A percentile compares a stretch with the other conserved stretches of the same genome.
phyloP scores from a whole-genome alignment of 1,140 invertebrate species.

The Spodoptera litura region DNA sequence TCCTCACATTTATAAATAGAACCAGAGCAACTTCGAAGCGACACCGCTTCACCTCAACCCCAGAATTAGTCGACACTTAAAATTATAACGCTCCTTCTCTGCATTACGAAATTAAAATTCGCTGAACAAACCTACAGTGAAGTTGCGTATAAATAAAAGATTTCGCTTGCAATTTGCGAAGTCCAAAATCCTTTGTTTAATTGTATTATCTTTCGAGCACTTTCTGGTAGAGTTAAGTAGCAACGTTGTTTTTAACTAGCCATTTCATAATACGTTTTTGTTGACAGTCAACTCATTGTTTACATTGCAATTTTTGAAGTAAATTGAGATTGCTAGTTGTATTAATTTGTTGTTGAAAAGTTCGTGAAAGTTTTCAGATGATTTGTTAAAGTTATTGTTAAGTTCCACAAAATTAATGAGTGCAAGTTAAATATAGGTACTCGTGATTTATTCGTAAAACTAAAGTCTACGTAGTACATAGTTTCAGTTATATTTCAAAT shows the following conservation, averaged over 20 bases:
- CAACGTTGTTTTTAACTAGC: conserved; percentile 60
- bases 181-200: conserved; percentile 70
- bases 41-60: not conserved
- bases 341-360: not conserved
- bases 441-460: too few species aligned
- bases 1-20: not conserved
- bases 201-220: conserved; percentile 64
- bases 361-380: not conserved
- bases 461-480: too few species aligned
- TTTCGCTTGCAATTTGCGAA: conserved; percentile 67
- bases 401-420: too few species aligned
- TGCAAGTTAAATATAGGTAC: too few species aligned
- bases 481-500: too few species aligned
- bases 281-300: conserved; percentile 18
- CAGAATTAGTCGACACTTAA: conserved; percentile 52
- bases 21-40: not conserved
- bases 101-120: conserved; percentile 75
- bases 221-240: conserved; percentile 57
- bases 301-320: conserved; percentile 21
- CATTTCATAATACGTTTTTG: conserved; percentile 51
- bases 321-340: not conserved
- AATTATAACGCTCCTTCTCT: conserved; percentile 59
- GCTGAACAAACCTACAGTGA: conserved; percentile 58
- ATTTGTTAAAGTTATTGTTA: not conserved
- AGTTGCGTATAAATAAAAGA: conserved; percentile 70